Evolutionary conservation across 2,888 invertebrate species (phyloP).

Genomic region (Cybosia mesomella): DNA sequence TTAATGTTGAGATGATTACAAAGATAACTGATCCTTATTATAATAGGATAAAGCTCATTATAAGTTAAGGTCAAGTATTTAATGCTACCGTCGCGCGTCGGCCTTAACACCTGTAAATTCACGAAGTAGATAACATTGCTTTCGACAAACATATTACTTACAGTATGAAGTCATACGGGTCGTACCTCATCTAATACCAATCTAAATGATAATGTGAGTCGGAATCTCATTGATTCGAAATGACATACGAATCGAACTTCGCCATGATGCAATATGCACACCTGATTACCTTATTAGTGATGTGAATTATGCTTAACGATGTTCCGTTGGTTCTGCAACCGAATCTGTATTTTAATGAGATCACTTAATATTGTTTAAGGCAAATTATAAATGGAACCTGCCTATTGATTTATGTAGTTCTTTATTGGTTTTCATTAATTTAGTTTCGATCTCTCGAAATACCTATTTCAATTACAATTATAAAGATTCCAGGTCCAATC

Average conservation of each 20-base stretch:
- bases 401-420: background rate
- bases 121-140: conserved; percentile 34
- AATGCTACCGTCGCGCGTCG: conserved; percentile 24
- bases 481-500: too few species aligned
- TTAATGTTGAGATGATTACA: background rate
- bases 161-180: background rate
- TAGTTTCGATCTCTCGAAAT: too few species aligned
- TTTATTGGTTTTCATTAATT: background rate
- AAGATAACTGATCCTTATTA: conserved; percentile 17
- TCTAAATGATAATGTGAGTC: conserved; percentile 38
- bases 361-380: background rate
- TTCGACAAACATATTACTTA: conserved; percentile 20
- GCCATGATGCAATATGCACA: conserved; percentile 27
- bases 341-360: background rate
- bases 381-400: background rate
- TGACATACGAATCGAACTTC: conserved; percentile 20
- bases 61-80: background rate
- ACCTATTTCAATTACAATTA: too few species aligned
- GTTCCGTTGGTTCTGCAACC: conserved; percentile 3
- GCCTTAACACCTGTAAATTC: conserved; percentile 35
- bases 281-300: conserved; percentile 23
- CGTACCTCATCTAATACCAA: conserved; percentile 24
- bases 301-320: conserved; percentile 6
- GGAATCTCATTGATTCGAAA: conserved; percentile 7
- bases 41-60: conserved; percentile 19